phyloP scores from a whole-genome alignment of 2,113 vertebrate species.

The Recurvirostra avosetta region DNA sequence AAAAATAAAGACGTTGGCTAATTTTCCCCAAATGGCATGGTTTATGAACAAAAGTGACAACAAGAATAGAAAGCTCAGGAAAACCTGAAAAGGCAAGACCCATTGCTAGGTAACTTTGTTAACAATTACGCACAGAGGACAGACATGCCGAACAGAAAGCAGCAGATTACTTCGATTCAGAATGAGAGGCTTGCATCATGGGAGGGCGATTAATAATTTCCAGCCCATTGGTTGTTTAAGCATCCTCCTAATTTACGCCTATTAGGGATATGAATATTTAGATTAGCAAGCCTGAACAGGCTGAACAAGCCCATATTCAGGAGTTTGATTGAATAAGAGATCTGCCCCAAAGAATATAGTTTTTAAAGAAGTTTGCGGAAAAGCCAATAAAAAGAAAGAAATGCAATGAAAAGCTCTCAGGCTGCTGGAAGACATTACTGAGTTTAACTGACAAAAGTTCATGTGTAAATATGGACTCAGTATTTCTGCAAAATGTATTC shows the following conservation, averaged over 20 bases:
- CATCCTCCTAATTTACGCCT: constrained; percentile 15
- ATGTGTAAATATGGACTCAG: fast-evolving
- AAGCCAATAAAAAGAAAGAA: neutral
- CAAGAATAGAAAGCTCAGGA: neutral
- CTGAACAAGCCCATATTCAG: neutral
- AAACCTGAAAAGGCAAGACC: neutral
- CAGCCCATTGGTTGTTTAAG: constrained; percentile 22
- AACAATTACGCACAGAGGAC: neutral
- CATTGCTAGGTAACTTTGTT: neutral
- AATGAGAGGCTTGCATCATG: neutral
- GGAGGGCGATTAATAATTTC: constrained; percentile 11
- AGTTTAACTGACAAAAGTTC: neutral
- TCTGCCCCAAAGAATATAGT: neutral
- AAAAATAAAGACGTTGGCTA: neutral
- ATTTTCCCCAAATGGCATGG: neutral
- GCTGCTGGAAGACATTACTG: neutral
- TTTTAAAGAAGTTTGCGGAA: neutral
- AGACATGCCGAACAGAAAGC: neutral
- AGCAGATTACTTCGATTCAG: neutral
- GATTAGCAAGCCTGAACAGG: neutral
- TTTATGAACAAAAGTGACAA: neutral
- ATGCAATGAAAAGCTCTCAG: neutral
- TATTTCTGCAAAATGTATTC: neutral
- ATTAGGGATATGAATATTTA: neutral
- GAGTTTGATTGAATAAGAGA: neutral